Evolutionary conservation across 2,888 invertebrate genomes (phyloP), one percentile per base, ranked within the genome.

Genomic region (Scelioninae gen. 2): DNA sequence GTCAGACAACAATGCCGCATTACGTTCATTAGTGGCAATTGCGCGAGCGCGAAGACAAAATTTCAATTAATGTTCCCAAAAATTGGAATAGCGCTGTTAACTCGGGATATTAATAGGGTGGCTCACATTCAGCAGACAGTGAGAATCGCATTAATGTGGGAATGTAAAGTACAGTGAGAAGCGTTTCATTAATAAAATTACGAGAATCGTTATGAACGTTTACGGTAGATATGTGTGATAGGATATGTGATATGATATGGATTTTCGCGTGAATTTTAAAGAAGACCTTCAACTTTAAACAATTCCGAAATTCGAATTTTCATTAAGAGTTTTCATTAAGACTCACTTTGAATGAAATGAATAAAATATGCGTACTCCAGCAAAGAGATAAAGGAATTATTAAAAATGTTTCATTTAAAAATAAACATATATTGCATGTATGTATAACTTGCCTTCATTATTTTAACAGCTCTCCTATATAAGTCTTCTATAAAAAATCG

Each of bases 31-130:
- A 16, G n/a, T 16, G 10, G 18, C 9, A 9, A 11, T 48, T 9
- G 6, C 25, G 13, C 2, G 13, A 13, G 6, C n/a, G 2, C 19
- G n/a, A 41, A 41, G 19, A 2, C 10, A 18, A 41, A 18, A 19
- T 18, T 41, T 18, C n/a, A 41, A 41, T 41, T 41, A 41, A 41
- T 19, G 19, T 41, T 41, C n/a, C 6, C 41, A 41, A 19, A 41
- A 41, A 41, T 18, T 18, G 18, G 10, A 41, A 15, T 39, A 16
- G 2, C 39, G 7, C 2, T 39, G 9, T 39, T 16, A 15, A 39
- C 2, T 16, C 6, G 7, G 3, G 7, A 31, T 9, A 31, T 9
- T 31, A 31, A 31, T 31, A 2, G 10, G 1, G 31, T 31, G 31
- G 31, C 2, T 31, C 10, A 31, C 31, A 31, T 9, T 31, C 31